Percentiles rank a stretch among this genome's conserved stretches.
Evolutionary conservation across 2,888 invertebrate genomes (phyloP).

Genomic region (Disparrhopalites patrizii): DNA sequence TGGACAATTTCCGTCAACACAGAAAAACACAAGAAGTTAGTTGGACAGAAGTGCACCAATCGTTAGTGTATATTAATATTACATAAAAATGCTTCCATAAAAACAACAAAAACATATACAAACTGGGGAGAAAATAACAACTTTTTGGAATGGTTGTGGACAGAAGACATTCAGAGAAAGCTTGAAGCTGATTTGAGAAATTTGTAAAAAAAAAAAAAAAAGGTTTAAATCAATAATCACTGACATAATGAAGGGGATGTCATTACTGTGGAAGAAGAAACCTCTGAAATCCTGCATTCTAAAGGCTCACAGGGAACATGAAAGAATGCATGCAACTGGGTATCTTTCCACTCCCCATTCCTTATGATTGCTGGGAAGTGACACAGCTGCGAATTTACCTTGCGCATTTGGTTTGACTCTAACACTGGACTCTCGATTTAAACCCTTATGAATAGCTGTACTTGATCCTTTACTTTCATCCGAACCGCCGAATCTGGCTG

Average conservation of each 20-base stretch:
- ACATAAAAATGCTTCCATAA: background rate
- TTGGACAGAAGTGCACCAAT: too few relatives aligned
- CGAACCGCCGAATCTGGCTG: conserved; percentile 47
- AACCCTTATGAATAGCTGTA: conserved; percentile 43
- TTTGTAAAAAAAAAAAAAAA: background rate
- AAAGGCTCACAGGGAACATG: background rate
- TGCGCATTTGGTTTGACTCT: conserved; percentile 47
- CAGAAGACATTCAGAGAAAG: too few relatives aligned
- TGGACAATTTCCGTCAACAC: too few relatives aligned
- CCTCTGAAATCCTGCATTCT: background rate
- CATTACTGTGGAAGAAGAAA: background rate
- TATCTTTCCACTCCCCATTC: too few relatives aligned
- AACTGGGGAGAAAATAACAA: too few relatives aligned
- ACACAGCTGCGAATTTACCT: conserved; percentile 45
- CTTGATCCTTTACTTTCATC: conserved; percentile 43
- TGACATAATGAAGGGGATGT: background rate
- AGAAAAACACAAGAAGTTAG: too few relatives aligned
- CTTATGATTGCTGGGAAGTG: too few relatives aligned
- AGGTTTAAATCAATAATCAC: background rate
- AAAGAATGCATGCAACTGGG: conserved; percentile 21
- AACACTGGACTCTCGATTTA: conserved; percentile 48
- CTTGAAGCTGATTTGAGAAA: background rate
- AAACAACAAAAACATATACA: too few relatives aligned
- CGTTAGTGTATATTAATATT: background rate
- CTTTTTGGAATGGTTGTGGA: too few relatives aligned